Percentiles rank a stretch among this genome's conserved stretches.
Evolutionary conservation across 2,113 vertebrate genomes (phyloP).

Genomic region (Channa argus): DNA sequence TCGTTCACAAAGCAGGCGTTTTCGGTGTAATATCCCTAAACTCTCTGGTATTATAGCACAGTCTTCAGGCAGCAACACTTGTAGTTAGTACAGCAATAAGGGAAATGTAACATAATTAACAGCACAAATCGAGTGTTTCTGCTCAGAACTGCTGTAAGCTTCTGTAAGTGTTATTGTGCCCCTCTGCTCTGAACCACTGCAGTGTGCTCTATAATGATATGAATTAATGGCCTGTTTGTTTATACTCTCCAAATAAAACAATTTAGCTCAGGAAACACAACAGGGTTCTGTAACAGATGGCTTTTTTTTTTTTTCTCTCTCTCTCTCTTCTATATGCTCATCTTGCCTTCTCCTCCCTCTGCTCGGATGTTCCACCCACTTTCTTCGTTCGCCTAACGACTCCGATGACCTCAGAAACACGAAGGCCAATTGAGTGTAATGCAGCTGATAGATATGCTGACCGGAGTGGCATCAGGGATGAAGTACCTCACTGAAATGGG

Average conservation of each 20-base stretch:
- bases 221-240: conserved; percentile 70
- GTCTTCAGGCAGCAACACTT: conserved; percentile 29
- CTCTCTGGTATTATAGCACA: conserved; percentile 4
- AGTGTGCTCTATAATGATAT: conserved; percentile 47
- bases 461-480: conserved; percentile 93
- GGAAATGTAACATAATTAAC: conserved; percentile 60
- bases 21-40: conserved; percentile 24
- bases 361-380: not conserved
- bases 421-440: conserved; percentile 90
- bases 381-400: not conserved
- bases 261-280: conserved; percentile 40
- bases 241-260: conserved; percentile 58
- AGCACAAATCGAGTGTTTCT: conserved; percentile 54
- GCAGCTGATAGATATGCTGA: conserved; percentile 91
- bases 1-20: conserved; percentile 25
- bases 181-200: conserved; percentile 56
- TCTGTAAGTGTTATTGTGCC: conserved; percentile 45
- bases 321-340: not conserved
- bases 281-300: conserved; percentile 32
- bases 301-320: not conserved
- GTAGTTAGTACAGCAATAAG: conserved; percentile 45
- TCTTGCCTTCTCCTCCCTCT: not conserved
- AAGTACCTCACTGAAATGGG: conserved; percentile 97
- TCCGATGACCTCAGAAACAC: conserved; percentile 82
- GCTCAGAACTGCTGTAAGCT: conserved; percentile 50